Conservation (phyloP, 2,888 invertebrate species). For the Melanophora roralis region DNA sequence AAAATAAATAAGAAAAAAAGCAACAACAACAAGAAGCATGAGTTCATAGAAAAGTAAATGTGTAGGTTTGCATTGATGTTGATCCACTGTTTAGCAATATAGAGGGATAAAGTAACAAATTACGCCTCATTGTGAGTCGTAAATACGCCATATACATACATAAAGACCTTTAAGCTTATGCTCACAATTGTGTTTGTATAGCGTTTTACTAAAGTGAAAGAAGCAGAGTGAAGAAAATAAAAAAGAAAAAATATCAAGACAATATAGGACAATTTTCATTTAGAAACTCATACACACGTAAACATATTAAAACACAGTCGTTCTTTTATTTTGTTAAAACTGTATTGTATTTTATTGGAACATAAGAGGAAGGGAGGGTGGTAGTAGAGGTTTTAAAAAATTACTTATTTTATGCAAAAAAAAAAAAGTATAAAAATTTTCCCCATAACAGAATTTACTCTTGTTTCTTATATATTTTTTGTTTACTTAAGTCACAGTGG, state of each 20-base stretch:
- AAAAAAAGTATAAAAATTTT: slow-evolving; percentile 23
- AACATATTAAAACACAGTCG: background rate
- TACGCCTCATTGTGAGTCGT: slow-evolving; percentile 61
- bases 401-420: slow-evolving; percentile 5
- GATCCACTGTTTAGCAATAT: slow-evolving; percentile 58
- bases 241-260: background rate
- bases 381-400: background rate
- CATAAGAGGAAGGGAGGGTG: background rate
- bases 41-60: slow-evolving; percentile 41
- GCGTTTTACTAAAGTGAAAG: background rate
- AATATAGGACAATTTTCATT: slow-evolving; percentile 34
- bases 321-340: slow-evolving; percentile 18
- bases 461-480: background rate
- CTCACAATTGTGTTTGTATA: background rate
- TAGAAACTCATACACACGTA: slow-evolving; percentile 25
- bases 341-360: background rate
- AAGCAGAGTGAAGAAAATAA: background rate
- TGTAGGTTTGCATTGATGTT: background rate
- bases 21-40: slow-evolving; percentile 10
- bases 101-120: slow-evolving; percentile 57
- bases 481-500: background rate
- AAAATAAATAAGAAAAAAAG: slow-evolving; percentile 36
- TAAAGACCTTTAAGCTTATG: slow-evolving; percentile 53
- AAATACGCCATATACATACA: slow-evolving; percentile 58
- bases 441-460: slow-evolving; percentile 15